Evolutionary conservation across 1,140 invertebrate genomes (phyloP), one percentile per base, ranked within the genome.

Genomic region (Eciton burchellii): DNA sequence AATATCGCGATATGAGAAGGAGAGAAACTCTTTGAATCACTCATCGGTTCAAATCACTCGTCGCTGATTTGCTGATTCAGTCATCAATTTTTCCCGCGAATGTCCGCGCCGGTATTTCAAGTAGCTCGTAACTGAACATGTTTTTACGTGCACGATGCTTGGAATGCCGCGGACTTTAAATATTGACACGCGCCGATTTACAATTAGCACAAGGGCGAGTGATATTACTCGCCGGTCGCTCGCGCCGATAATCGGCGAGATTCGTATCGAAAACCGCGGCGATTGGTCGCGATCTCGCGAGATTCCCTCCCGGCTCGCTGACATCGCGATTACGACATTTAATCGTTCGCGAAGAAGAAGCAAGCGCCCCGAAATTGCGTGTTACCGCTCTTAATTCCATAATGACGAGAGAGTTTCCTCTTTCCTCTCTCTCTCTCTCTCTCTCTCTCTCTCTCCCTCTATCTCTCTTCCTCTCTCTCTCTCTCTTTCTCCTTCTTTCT

Each of bases 1-100:
- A 63, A 74, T 74, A 74, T 62, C 24, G 72, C 11, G 57, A 49
- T 56, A 26, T 74, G 29, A 35, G 47, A 74, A 63, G 49, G 12
- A 43, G 21, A 47, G 62, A 62, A 74, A 45, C 60, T 76, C 59
- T 8, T 65, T 43, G n/a, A 54, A n/a, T n/a, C n/a, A 54, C 19
- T 66, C 24, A 24, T 21, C 19, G 21, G n/a, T n/a, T 26, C 2
- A 11, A 8, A 35, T n/a, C n/a, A n/a, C n/a, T n/a, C n/a, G n/a
- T n/a, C n/a, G n/a, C n/a, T n/a, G n/a, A n/a, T n/a, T n/a, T n/a
- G n/a, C n/a, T 35, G 11, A 21, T 19, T 24, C 24, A 19, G 24
- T 43, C 41, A 19, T 41, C n/a, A 66, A 77, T 62, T 29, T 74
- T 47, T 14, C 21, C n/a, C 9, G 12, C 12, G 43, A 47, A 11